These are phyloP conservation scores for Odontamblyopus lacepedii DNA, from an alignment of 2,797 vertebrate genomes.

Conservation along the genomic window DNA sequence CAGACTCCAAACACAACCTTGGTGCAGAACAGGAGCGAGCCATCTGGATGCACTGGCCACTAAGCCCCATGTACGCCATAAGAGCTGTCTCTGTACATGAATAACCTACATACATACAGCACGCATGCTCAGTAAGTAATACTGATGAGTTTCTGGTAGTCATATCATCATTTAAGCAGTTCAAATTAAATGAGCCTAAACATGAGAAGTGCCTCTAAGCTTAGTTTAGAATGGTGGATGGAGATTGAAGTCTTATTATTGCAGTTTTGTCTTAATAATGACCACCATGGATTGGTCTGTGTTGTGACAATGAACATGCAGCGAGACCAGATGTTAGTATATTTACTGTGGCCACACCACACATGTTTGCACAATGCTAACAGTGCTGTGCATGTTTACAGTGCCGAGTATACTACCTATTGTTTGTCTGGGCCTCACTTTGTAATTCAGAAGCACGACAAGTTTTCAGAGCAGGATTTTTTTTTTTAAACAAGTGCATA, in stretches of 20 bases:
- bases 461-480: too few relatives aligned
- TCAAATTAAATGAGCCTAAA: too few relatives aligned
- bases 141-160: background rate
- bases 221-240: too few relatives aligned
- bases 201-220: too few relatives aligned
- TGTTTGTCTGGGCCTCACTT: too few relatives aligned
- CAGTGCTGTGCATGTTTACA: background rate
- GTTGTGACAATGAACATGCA: background rate
- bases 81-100: slow-evolving; percentile 16
- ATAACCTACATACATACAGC: slow-evolving; percentile 9
- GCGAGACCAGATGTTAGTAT: background rate
- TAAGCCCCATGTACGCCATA: slow-evolving; percentile 19
- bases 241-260: too few relatives aligned
- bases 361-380: background rate
- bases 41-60: slow-evolving; percentile 22
- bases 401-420: background rate
- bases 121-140: background rate
- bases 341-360: background rate
- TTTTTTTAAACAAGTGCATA: too few relatives aligned
- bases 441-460: too few relatives aligned
- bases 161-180: too few relatives aligned
- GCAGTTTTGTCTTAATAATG: too few relatives aligned
- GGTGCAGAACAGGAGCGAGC: slow-evolving; percentile 31
- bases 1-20: slow-evolving; percentile 41
- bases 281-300: too few relatives aligned